phyloP scores from a whole-genome alignment of 2,888 invertebrate genomes.

The Drosophila yooni region DNA sequence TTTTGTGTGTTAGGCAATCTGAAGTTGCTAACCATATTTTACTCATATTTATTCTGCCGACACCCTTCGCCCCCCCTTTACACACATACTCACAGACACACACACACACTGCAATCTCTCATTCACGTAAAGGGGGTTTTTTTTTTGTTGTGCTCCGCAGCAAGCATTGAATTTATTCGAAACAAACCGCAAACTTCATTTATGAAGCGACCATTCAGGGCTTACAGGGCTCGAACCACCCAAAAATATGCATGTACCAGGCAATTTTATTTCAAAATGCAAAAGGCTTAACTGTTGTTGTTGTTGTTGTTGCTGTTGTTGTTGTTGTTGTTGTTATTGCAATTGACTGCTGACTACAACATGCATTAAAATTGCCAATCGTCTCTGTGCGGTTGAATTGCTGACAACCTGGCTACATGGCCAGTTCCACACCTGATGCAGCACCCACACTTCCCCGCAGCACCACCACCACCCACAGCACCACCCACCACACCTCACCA shows the following conservation, averaged over 20 bases:
- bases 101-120: slow-evolving; percentile 21
- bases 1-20: slow-evolving; percentile 7
- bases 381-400: slow-evolving; percentile 74
- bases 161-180: slow-evolving; percentile 21
- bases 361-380: slow-evolving; percentile 75
- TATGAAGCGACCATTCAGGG: slow-evolving; percentile 56
- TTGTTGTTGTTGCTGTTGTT: background rate
- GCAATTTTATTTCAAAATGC: slow-evolving; percentile 70
- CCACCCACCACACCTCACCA: background rate
- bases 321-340: slow-evolving; percentile 9
- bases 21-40: slow-evolving; percentile 6
- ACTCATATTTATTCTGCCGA: background rate
- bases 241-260: slow-evolving; percentile 18
- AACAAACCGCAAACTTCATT: slow-evolving; percentile 65
- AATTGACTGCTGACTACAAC: slow-evolving; percentile 50
- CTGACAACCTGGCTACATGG: slow-evolving; percentile 60
- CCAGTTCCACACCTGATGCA: slow-evolving; percentile 48
- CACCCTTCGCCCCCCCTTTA: background rate
- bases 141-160: background rate
- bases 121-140: slow-evolving; percentile 25
- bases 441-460: background rate
- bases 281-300: slow-evolving; percentile 45
- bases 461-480: background rate
- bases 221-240: background rate
- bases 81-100: background rate